These are phyloP conservation scores for Scolopax rusticola DNA, from an alignment of 2,797 vertebrate species.

Conservation along the genomic window DNA sequence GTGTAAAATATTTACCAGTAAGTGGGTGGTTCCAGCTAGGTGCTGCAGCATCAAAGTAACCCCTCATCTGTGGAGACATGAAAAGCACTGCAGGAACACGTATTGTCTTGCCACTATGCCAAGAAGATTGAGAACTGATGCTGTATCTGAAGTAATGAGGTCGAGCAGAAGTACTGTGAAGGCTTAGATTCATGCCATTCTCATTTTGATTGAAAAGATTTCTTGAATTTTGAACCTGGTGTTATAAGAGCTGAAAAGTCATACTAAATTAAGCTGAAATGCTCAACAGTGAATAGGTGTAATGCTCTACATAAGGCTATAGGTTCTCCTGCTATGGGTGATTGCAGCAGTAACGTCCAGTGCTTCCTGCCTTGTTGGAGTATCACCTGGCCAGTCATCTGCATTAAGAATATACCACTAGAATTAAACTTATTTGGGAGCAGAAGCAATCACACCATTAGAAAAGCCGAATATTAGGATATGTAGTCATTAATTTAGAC, in stretches of 20 bases:
- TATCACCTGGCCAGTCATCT: accelerated
- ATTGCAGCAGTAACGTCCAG: not conserved
- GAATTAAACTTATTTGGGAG: not conserved
- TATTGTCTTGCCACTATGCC: not conserved
- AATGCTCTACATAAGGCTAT: not conserved
- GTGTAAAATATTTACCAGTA: not conserved
- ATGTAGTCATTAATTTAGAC: not conserved
- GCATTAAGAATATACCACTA: not conserved
- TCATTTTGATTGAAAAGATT: not conserved
- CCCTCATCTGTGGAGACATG: not conserved
- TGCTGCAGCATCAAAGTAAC: not conserved
- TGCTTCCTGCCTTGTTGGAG: not conserved
- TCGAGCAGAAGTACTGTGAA: not conserved
- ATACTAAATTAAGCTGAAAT: not conserved
- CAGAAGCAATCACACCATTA: not conserved
- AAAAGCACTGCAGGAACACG: not conserved
- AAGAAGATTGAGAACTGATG: not conserved
- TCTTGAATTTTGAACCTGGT: not conserved
- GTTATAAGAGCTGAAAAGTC: not conserved
- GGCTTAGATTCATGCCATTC: not conserved
- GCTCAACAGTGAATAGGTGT: not conserved
- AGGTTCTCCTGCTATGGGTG: not conserved
- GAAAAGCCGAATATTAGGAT: not conserved
- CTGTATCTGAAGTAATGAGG: not conserved
- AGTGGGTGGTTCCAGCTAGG: not conserved